phyloP scores from a whole-genome alignment of 2,113 vertebrate species.

The Hyperoodon ampullatus region DNA sequence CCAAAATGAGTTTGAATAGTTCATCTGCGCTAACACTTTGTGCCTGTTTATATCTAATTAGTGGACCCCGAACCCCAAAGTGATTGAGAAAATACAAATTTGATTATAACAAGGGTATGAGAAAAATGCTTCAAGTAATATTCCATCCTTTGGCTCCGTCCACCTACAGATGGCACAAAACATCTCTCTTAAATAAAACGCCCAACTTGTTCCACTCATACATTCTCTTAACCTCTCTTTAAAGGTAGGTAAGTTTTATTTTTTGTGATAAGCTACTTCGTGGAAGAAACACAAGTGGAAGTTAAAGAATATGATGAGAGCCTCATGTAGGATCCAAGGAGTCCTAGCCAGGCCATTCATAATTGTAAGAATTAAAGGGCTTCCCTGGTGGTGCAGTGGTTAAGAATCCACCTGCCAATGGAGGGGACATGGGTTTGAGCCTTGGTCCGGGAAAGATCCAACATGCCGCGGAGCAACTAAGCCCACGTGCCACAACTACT shows the following conservation, averaged over 20 bases:
- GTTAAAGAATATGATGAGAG: neutral
- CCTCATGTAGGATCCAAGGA: neutral
- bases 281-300: neutral
- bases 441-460: too few species aligned
- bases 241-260: neutral
- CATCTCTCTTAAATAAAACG: neutral
- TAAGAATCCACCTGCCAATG: too few species aligned
- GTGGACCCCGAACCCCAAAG: neutral
- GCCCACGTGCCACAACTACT: too few species aligned
- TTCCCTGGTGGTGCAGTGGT: too few species aligned
- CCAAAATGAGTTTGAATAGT: neutral
- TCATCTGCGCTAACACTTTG: neutral
- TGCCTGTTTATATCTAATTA: neutral
- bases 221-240: neutral
- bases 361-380: conserved; percentile 9
- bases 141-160: neutral
- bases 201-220: neutral
- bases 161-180: neutral
- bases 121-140: neutral
- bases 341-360: neutral
- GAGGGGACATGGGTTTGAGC: too few species aligned
- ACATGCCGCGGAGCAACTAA: too few species aligned
- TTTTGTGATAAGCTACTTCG: neutral
- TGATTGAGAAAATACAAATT: neutral
- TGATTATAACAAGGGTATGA: neutral